Conservation (phyloP, 2,888 invertebrate species). For the Druceiella hillmani region DNA sequence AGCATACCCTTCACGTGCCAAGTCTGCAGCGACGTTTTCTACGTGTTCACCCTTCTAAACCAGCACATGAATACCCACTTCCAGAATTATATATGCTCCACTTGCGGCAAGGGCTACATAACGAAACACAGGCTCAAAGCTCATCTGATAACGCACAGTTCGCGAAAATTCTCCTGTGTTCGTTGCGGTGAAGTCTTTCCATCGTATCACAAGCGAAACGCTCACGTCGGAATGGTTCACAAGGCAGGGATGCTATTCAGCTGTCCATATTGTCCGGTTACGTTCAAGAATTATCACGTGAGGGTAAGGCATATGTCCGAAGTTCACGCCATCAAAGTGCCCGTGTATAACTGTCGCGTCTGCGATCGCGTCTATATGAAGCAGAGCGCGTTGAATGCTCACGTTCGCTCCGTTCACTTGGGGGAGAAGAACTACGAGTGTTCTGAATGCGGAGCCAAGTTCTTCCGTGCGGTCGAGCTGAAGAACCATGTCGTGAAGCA, state of each 20-base stretch:
- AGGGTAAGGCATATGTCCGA: slow-evolving; percentile 39
- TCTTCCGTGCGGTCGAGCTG: slow-evolving; percentile 50
- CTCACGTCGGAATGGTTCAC: slow-evolving; percentile 40
- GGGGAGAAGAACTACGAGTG: slow-evolving; percentile 48
- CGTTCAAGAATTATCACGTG: slow-evolving; percentile 42
- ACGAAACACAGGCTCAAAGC: slow-evolving; percentile 42
- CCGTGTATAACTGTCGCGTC: slow-evolving; percentile 39
- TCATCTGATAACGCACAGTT: slow-evolving; percentile 39
- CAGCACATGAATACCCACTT: slow-evolving; percentile 48
- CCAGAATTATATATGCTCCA: slow-evolving; percentile 44
- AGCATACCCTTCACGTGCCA: slow-evolving; percentile 41
- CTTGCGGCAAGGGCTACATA: slow-evolving; percentile 43
- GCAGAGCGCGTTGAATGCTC: slow-evolving; percentile 41
- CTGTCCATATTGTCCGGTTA: slow-evolving; percentile 45
- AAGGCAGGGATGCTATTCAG: slow-evolving; percentile 41
- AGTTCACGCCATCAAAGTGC: slow-evolving; percentile 40
- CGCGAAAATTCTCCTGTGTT: slow-evolving; percentile 40
- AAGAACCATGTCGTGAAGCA: slow-evolving; percentile 52
- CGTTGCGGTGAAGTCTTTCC: slow-evolving; percentile 36
- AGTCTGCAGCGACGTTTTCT: slow-evolving; percentile 41
- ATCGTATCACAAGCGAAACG: slow-evolving; percentile 36
- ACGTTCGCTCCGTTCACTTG: slow-evolving; percentile 40
- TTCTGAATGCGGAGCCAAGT: slow-evolving; percentile 47
- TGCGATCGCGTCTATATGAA: slow-evolving; percentile 42
- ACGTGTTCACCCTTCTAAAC: slow-evolving; percentile 42